Evolutionary conservation across 2,888 invertebrate species (phyloP).

Genomic region (Piscicola geometra): DNA sequence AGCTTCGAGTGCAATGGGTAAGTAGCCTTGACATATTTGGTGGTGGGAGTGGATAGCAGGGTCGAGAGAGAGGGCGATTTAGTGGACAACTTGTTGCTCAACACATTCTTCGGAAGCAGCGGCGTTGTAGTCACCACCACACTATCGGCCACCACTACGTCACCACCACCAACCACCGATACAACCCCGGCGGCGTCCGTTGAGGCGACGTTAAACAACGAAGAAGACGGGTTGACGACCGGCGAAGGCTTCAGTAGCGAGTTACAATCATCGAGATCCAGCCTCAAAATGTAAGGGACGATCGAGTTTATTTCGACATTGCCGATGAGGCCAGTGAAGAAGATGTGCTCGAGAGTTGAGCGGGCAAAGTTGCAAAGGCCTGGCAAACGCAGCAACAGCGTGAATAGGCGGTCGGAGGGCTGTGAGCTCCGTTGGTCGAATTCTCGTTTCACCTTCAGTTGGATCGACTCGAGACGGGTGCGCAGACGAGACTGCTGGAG

Average conservation of each 20-base stretch:
- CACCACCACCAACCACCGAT: too few relatives aligned
- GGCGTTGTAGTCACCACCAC: too few relatives aligned
- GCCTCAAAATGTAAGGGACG: slow-evolving; percentile 79
- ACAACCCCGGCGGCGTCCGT: neutral
- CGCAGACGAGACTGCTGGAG: slow-evolving; percentile 12
- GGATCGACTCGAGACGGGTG: slow-evolving; percentile 62
- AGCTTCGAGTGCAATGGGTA: too few relatives aligned
- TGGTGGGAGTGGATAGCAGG: too few relatives aligned
- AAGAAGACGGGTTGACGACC: too few relatives aligned
- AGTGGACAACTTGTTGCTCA: too few relatives aligned
- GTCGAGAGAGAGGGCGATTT: too few relatives aligned
- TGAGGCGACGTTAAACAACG: neutral
- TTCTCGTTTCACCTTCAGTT: slow-evolving; percentile 64
- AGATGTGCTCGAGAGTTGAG: slow-evolving; percentile 87
- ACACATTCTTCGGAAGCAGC: too few relatives aligned
- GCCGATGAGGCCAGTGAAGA: slow-evolving; percentile 84
- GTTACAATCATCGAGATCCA: slow-evolving; percentile 56
- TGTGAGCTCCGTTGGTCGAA: slow-evolving; percentile 54
- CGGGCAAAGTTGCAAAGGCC: slow-evolving; percentile 59
- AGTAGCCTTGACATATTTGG: too few relatives aligned
- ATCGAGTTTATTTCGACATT: slow-evolving; percentile 92
- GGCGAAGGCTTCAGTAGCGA: slow-evolving; percentile 12
- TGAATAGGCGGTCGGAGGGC: slow-evolving; percentile 87
- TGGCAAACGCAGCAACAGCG: slow-evolving; percentile 65
- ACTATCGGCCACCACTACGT: too few relatives aligned